Percentiles rank a stretch among this genome's conserved stretches.
Evolutionary conservation across 2,888 invertebrate species (phyloP).

Genomic region (Sarcophaga carnaria): DNA sequence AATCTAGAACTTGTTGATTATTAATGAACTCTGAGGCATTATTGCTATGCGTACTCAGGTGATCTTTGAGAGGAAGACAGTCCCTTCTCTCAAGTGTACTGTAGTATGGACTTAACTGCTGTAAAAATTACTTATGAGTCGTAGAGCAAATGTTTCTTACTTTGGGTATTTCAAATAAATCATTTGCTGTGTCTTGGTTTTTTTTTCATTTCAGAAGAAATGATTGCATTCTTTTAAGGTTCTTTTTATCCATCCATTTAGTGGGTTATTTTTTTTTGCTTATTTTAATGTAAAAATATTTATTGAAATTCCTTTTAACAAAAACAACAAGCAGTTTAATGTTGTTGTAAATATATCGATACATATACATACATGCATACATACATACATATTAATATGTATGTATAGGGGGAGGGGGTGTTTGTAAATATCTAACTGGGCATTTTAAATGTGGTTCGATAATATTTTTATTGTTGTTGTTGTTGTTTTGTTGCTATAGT

Average conservation of each 20-base stretch:
- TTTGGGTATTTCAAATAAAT: no score
- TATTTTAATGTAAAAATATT: background rate
- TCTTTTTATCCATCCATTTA: constrained; percentile 16
- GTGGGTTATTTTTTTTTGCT: background rate
- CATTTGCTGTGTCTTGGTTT: no score
- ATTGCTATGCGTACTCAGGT: no score
- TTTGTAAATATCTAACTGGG: background rate
- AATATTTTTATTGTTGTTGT: constrained; percentile 29
- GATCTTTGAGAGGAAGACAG: no score
- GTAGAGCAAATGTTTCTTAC: no score
- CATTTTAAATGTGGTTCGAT: constrained; percentile 26
- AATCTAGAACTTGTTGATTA: no score
- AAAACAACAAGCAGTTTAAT: constrained; percentile 2
- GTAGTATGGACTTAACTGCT: no score
- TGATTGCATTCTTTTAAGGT: constrained; percentile 14
- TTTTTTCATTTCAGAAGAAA: background rate
- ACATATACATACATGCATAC: background rate
- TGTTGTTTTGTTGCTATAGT: constrained; percentile 42
- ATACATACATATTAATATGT: background rate
- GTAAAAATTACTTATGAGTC: no score
- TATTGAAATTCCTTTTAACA: constrained; percentile 29
- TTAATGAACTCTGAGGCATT: no score
- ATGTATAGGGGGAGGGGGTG: background rate
- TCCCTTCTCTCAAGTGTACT: no score
- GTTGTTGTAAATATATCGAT: background rate